Evolutionary conservation across 2,797 vertebrate genomes (phyloP), one percentile per base, ranked within the genome.

Genomic region (Tolypeutes matacus): DNA sequence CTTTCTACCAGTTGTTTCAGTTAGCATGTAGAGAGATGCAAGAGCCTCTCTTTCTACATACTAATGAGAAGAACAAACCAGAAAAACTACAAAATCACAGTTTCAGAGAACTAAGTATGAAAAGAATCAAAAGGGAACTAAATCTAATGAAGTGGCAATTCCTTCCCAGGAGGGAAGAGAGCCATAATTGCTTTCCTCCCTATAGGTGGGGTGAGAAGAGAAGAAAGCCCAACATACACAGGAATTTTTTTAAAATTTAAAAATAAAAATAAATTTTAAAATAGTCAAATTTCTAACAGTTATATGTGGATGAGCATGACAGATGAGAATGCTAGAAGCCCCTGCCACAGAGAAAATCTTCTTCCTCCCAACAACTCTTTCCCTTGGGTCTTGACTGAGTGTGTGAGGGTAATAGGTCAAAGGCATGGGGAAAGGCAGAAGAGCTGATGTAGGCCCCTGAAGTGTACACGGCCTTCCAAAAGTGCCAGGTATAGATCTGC

Each of bases 51-150:
- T 36, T 15, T 34, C 21, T 25, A 46, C 5, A n/a, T 11, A 13
- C n/a, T 7, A 58, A 42, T 4, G 46, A 46, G 46, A 46, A 65
- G 56, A 53, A 60, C n/a, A 83, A 84, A 49, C 13, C 25, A 77
- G 56, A 67, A 76, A 77, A 39, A 7, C 62, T 27, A 64, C 21
- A 84, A 34, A 80, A 31, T 7, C 60, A 81, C 2, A 29, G 27
- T 31, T 84, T 70, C 60, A 56, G 39, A 76, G 72, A 81, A 84
- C 36, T 23, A 34, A 29, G 18, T 13, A 17, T 78, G 20, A 64
- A 75, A 80, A 87, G 58, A 75, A 39, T 53, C 29, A 86, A 85
- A 89, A 82, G 34, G 23, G 17, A 84, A 76, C 65, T 62, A 49
- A 93, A 39, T 27, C 56, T 80, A 85, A 84, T 29, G 21, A 81